Evolutionary conservation across 2,888 invertebrate genomes (phyloP), one percentile per base, ranked within the genome.

Genomic region (Pocota personata): DNA sequence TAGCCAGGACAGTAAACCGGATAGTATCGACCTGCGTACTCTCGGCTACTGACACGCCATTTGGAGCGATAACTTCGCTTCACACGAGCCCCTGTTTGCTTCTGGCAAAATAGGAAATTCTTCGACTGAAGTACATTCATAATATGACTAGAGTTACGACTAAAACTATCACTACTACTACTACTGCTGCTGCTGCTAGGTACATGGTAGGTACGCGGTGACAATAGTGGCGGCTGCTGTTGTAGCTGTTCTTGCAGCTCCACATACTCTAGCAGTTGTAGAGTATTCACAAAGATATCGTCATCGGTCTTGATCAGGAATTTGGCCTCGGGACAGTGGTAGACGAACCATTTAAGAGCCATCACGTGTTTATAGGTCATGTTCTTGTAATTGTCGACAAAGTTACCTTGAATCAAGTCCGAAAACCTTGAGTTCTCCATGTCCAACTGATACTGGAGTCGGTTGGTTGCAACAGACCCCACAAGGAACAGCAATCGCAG

Each of bases 281-380:
- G 94, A 24, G 95, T 94, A 90, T 97, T 95, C 14, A 97, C 95
- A 88, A 96, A 95, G 80, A 96, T 94, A 92, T 97, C 97, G 90
- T 97, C 97, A 90, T 97, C 97, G 76, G 95, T 94, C 91, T 97
- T 97, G 71, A 97, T 92, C 69, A 97, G 90, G 89, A 94, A 95
- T 88, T 94, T 95, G 0, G 95, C 96, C 40, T 93, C 92, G 0
- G 94, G 93, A 90, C 97, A 97, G 89, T 95, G 94, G 88, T 95
- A 95, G 0, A 94, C 92, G 19, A 95, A 94, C 95, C 97, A 97
- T 90, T 97, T 96, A 52, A 97, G 93, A 0, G 95, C 96, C 94
- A 96, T 96, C 5, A 96, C 95, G 91, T 97, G 97, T 90, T 97
- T 97, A 89, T 97, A 96, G 0, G 97, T 97, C 92, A 97, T 94